Percentiles rank a stretch among this genome's conserved stretches.
phyloP scores from a whole-genome alignment of 1,140 invertebrate genomes.

The Stenopsyche tienmushanensis region DNA sequence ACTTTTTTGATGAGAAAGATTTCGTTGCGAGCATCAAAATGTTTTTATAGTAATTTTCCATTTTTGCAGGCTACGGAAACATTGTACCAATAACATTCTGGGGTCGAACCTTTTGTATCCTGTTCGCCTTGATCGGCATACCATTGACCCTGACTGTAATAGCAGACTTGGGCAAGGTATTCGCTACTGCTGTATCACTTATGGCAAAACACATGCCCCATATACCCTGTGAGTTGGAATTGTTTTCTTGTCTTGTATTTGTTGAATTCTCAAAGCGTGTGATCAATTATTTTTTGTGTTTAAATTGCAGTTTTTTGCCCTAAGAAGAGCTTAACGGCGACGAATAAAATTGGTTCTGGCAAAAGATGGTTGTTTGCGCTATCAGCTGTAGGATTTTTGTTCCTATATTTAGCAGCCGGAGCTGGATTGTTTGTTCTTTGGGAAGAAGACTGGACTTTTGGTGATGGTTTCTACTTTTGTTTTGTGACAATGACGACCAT shows the following conservation, averaged over 20 bases:
- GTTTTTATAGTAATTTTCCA: too few species aligned
- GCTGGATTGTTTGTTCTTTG: slow-evolving; percentile 72
- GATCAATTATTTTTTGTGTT: slow-evolving; percentile 39
- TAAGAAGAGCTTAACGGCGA: slow-evolving; percentile 46
- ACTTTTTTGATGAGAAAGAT: too few species aligned
- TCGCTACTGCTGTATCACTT: slow-evolving; percentile 78
- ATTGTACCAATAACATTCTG: slow-evolving; percentile 84
- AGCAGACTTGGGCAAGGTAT: slow-evolving; percentile 85
- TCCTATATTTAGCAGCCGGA: slow-evolving; percentile 77
- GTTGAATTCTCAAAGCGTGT: too few species aligned
- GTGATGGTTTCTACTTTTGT: slow-evolving; percentile 92
- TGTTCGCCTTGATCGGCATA: slow-evolving; percentile 91
- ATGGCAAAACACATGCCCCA: slow-evolving; percentile 60
- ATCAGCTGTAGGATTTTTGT: slow-evolving; percentile 69
- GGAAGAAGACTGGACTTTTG: slow-evolving; percentile 88
- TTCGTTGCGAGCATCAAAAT: too few species aligned
- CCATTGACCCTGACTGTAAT: slow-evolving; percentile 91
- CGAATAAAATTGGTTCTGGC: slow-evolving; percentile 46
- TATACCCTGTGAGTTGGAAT: slow-evolving; percentile 33
- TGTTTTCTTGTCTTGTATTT: not conserved
- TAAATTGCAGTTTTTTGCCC: slow-evolving; percentile 48
- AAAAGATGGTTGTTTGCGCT: slow-evolving; percentile 66
- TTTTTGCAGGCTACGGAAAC: slow-evolving; percentile 86
- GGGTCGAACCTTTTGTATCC: slow-evolving; percentile 87
- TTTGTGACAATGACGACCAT: slow-evolving; percentile 95